Base-by-base conservation (phyloP, 2,113 vertebrate genomes). In the Carlito syrichta region DNA sequence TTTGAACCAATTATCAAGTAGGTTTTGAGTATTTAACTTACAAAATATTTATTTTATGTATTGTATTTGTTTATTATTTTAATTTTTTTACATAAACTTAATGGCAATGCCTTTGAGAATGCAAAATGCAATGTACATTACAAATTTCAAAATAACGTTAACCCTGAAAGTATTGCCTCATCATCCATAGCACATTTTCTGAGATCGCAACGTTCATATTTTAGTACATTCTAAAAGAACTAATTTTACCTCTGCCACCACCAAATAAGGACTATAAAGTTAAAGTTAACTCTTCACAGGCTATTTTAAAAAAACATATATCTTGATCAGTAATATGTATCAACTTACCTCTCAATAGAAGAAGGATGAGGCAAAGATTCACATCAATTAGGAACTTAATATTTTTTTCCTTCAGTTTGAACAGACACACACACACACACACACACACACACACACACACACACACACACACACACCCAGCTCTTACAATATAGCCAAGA, bases 1-100 rank as follows among this genome's bases (percentile, higher is more conserved):
- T 96, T 78, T 77, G 86, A 92, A 97, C 58, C 52, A 86, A 71
- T 71, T 43, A 96, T 74, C 45, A 96, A 95, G 97, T 97, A 97
- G 95, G 97, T 98, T 96, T 82, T 48, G 96, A 95, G 17, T 76
- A 76, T 16, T 50, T 76, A 50, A 76, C 71, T 89, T 90, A 95
- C 97, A 95, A 74, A 76, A 85, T n/a, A n/a, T n/a, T n/a, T 62
- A 60, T 97, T 97, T 93, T 89, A 81, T 89, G 96, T 74, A 77
- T 32, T n/a, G 58, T 52, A 20, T 16, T 78, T 78, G 22, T 62
- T 43, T 62, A n/a, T 56, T 58, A 45, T 77, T 19, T 27, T 35
- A 90, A 63, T n/a, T n/a, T 78, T 66, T 63, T 71, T 52, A 86
- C 69, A 54, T 69, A 54, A 16, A 54, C 11, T 23, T 45, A 66